A percentile compares a stretch with the other conserved stretches of the same genome.
Conservation (phyloP, 1,140 invertebrate species). For the Octopus bimaculoides region DNA sequence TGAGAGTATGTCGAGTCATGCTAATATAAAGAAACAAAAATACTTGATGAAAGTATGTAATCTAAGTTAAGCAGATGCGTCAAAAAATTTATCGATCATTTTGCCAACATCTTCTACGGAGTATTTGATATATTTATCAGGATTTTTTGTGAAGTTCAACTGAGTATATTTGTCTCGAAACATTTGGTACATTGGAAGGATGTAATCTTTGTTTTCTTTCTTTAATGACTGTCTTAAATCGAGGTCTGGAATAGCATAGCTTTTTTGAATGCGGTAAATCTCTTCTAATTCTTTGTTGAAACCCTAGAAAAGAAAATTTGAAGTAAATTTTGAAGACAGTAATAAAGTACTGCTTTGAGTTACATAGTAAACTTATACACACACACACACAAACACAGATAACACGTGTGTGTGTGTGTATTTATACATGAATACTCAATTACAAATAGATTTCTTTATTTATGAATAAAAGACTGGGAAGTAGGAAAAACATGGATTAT, state of each 20-base stretch:
- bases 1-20: not conserved
- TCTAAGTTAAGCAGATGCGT: conserved; percentile 63
- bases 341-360: no score
- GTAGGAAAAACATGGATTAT: no score
- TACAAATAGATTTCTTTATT: no score
- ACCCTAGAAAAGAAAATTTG: conserved; percentile 62
- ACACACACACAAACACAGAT: no score
- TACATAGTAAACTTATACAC: no score
- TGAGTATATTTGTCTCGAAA: conserved; percentile 64
- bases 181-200: conserved; percentile 66
- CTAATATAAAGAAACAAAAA: not conserved
- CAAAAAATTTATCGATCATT: conserved; percentile 81
- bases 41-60: not conserved
- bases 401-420: no score
- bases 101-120: conserved; percentile 75
- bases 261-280: conserved; percentile 73
- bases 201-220: conserved; percentile 78
- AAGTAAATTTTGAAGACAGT: not conserved
- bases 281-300: conserved; percentile 97
- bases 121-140: conserved; percentile 83
- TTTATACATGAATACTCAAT: no score
- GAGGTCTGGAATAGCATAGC: conserved; percentile 89
- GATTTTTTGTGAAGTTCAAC: conserved; percentile 86
- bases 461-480: no score
- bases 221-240: conserved; percentile 81